Percentiles rank a stretch among this genome's conserved stretches.
These are phyloP conservation scores for Bemisia tabaci DNA, from an alignment of 1,140 invertebrate species.

Conservation along the genomic window DNA sequence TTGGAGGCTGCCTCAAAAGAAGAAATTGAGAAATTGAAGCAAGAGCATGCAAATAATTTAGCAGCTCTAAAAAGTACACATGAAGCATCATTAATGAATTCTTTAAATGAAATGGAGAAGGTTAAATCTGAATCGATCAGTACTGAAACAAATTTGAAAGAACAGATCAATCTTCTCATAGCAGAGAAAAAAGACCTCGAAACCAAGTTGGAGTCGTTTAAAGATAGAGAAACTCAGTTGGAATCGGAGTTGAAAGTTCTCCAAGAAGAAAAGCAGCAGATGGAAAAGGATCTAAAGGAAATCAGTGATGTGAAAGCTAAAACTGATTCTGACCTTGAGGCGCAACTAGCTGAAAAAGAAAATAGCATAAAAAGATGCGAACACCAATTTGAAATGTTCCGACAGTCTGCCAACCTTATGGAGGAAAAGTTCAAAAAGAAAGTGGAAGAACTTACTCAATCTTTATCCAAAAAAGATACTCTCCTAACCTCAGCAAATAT, in stretches of 20 bases:
- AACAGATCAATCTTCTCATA: conserved; percentile 6
- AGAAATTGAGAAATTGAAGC: conserved; percentile 13
- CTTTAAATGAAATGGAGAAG: neutral
- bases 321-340: conserved; percentile 11
- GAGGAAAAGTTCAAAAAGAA: neutral
- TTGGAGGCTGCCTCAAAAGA: conserved; percentile 13
- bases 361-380: conserved; percentile 10
- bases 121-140: neutral
- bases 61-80: conserved; percentile 20
- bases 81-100: neutral
- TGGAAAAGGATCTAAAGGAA: conserved; percentile 20
- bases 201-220: neutral
- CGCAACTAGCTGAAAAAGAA: conserved; percentile 12
- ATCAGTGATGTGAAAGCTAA: conserved; percentile 13
- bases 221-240: conserved; percentile 2
- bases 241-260: conserved; percentile 18
- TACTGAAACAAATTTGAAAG: neutral
- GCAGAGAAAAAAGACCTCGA: neutral
- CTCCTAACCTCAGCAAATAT: neutral
- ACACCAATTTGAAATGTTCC: conserved; percentile 2
- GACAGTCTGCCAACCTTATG: neutral
- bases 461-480: neutral
- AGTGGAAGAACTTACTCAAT: neutral
- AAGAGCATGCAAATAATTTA: conserved; percentile 6
- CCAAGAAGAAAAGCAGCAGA: conserved; percentile 20